Conservation (phyloP, 2,797 vertebrate species). For the Lateolabrax maculatus region DNA sequence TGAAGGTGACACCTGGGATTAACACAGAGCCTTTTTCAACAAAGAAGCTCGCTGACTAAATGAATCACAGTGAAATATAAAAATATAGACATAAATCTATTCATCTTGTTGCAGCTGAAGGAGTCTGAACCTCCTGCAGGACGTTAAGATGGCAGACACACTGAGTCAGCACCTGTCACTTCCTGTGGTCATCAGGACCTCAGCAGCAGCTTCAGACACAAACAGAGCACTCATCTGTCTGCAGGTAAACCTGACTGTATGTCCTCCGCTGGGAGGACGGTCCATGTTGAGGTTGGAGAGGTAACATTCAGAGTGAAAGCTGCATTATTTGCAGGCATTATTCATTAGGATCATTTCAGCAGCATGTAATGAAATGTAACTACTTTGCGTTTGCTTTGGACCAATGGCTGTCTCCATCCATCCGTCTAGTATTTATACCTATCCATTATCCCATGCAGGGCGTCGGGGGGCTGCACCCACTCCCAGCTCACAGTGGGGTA, state of each 20-base stretch:
- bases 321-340: slow-evolving; percentile 17
- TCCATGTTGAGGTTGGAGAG: not conserved
- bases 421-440: not conserved
- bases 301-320: not conserved
- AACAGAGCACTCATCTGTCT: slow-evolving; percentile 37
- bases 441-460: not conserved
- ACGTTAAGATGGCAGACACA: slow-evolving; percentile 10
- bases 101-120: not conserved
- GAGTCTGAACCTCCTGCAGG: slow-evolving; percentile 25
- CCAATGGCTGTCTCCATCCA: not conserved
- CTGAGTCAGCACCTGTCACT: slow-evolving; percentile 47
- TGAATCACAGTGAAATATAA: not conserved
- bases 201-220: slow-evolving; percentile 41
- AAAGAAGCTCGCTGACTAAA: not conserved
- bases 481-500: not conserved
- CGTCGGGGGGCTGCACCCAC: not conserved
- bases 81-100: no score
- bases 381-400: not conserved
- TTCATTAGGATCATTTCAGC: slow-evolving; percentile 13
- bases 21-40: not conserved
- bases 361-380: not conserved
- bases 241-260: slow-evolving; percentile 8
- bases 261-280: not conserved
- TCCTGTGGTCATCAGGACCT: slow-evolving; percentile 39
- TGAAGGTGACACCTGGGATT: not conserved